These are phyloP conservation scores for Ophion slaviceki DNA, from an alignment of 2,888 invertebrate genomes.

Conservation along the genomic window DNA sequence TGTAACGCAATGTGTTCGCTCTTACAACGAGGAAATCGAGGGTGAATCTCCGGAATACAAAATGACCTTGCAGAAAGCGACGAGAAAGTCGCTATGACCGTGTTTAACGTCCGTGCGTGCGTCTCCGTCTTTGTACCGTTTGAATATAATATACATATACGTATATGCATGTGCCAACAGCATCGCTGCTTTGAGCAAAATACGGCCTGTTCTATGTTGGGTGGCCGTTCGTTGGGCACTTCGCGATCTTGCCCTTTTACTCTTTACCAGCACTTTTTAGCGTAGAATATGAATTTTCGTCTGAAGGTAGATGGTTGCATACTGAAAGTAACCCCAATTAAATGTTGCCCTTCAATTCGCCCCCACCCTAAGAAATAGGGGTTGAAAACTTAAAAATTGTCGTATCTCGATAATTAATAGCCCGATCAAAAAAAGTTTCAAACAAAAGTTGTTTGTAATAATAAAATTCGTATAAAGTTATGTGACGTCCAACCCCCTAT, in stretches of 20 bases:
- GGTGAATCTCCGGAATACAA: slow-evolving; percentile 77
- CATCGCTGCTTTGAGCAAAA: slow-evolving; percentile 22
- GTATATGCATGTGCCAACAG: slow-evolving; percentile 8
- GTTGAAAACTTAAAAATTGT: too few species aligned
- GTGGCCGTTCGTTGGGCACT: slow-evolving; percentile 13
- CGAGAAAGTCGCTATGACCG: slow-evolving; percentile 75
- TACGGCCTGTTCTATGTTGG: slow-evolving; percentile 9
- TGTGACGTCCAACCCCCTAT: too few species aligned
- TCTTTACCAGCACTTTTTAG: too few species aligned
- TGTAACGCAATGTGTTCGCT: slow-evolving; percentile 60
- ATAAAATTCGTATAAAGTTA: too few species aligned
- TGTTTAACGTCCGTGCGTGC: slow-evolving; percentile 72
- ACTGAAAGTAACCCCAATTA: too few species aligned
- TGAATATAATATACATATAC: slow-evolving; percentile 14
- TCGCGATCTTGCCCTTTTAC: slow-evolving; percentile 12
- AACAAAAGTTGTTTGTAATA: too few species aligned
- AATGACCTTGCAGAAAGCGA: slow-evolving; percentile 78
- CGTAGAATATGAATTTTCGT: too few species aligned
- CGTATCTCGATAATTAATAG: too few species aligned
- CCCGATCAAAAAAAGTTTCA: too few species aligned
- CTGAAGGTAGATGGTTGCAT: too few species aligned
- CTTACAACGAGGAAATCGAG: slow-evolving; percentile 74
- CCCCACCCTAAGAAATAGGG: too few species aligned
- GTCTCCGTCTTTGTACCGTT: slow-evolving; percentile 58
- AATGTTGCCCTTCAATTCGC: too few species aligned